Evolutionary conservation across 2,113 vertebrate genomes (phyloP).

Genomic region (Puma concolor): DNA sequence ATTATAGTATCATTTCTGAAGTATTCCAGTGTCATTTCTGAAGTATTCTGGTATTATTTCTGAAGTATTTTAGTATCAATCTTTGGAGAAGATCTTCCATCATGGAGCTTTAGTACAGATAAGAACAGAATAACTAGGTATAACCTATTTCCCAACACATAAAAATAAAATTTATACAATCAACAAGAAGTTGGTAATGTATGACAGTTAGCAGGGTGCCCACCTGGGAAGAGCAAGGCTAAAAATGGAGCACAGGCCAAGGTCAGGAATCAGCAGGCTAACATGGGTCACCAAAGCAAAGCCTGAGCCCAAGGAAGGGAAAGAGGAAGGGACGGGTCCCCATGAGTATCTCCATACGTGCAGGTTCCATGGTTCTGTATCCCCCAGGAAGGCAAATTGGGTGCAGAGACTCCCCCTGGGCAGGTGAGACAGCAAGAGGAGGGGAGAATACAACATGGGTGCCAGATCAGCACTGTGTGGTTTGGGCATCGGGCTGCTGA

Average conservation of each 20-base stretch:
- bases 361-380: neutral
- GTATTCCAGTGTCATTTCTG: neutral
- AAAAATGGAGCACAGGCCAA: neutral
- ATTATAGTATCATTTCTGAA: neutral
- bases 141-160: neutral
- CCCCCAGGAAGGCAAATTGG: neutral
- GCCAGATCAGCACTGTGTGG: accelerated
- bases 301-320: neutral
- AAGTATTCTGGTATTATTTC: neutral
- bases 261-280: neutral
- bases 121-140: neutral
- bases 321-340: neutral
- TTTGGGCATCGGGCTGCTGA: no score
- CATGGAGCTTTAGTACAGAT: neutral
- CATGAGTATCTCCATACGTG: neutral
- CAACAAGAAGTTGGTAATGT: neutral
- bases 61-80: neutral
- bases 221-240: neutral
- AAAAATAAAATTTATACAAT: neutral
- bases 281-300: neutral
- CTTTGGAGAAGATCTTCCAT: neutral
- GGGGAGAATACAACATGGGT: no score
- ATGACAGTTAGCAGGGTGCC: neutral
- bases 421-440: neutral
- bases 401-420: neutral